A percentile compares a stretch with the other conserved stretches of the same genome.
phyloP scores from a whole-genome alignment of 2,888 invertebrate species.

The Eumerus sabulonum region DNA sequence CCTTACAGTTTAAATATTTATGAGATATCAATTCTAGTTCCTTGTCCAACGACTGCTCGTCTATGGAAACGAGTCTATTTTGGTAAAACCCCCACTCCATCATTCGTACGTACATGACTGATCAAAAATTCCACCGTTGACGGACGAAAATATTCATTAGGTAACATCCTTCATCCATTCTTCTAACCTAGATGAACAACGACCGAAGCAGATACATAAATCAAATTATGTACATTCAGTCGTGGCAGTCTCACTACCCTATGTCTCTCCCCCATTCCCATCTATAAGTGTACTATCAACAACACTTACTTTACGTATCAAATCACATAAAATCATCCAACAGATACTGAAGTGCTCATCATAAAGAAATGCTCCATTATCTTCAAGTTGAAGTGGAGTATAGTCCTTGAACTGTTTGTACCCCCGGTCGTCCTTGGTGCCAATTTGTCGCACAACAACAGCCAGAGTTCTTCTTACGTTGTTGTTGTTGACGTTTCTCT shows the following conservation, averaged over 20 bases:
- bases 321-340: conserved; percentile 55
- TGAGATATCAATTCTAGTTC: too few species aligned
- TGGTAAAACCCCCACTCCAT: too few species aligned
- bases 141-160: not conserved
- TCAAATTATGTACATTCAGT: conserved; percentile 32
- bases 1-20: too few species aligned
- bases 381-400: conserved; percentile 37
- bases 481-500: too few species aligned
- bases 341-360: conserved; percentile 37
- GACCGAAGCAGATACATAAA: conserved; percentile 24
- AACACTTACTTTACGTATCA: conserved; percentile 68
- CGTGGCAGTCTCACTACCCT: conserved; percentile 1
- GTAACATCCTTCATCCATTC: not conserved
- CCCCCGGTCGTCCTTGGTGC: conserved; percentile 37
- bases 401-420: too few species aligned
- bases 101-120: too few species aligned
- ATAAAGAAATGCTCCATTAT: conserved; percentile 45
- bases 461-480: conserved; percentile 14
- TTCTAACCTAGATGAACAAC: conserved; percentile 6
- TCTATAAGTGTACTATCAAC: conserved; percentile 38
- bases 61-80: too few species aligned
- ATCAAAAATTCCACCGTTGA: too few species aligned
- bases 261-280: conserved; percentile 8
- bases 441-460: conserved; percentile 57
- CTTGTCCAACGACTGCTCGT: too few species aligned